Percentiles rank a stretch among this genome's conserved stretches.
Evolutionary conservation across 2,113 vertebrate species (phyloP).

Genomic region (Addax nasomaculatus): DNA sequence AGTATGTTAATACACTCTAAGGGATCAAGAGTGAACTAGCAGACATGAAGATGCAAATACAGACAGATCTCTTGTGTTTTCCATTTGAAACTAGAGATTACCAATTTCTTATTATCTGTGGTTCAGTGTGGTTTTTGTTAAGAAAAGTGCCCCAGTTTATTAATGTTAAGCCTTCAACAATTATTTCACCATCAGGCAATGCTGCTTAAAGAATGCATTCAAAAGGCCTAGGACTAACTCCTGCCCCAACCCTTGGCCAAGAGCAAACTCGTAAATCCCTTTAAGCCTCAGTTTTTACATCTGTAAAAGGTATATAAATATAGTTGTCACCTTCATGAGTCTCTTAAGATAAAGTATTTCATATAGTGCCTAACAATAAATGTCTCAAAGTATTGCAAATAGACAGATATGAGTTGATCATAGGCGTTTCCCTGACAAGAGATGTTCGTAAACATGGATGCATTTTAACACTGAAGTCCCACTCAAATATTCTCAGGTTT

Average conservation of each 20-base stretch:
- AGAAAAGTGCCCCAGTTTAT: neutral
- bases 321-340: neutral
- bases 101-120: neutral
- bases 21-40: neutral
- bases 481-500: neutral
- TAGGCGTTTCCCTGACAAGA: neutral
- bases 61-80: neutral
- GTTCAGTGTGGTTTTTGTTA: neutral
- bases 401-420: neutral
- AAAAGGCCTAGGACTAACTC: neutral
- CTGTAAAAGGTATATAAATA: slow-evolving; percentile 47
- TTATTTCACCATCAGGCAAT: neutral
- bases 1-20: neutral
- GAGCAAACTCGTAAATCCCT: neutral
- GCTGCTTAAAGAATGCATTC: neutral
- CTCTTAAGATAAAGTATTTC: slow-evolving; percentile 38
- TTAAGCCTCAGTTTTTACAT: slow-evolving; percentile 54
- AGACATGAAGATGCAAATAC: neutral
- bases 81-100: neutral
- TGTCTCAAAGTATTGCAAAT: neutral
- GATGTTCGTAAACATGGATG: neutral
- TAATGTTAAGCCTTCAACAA: neutral
- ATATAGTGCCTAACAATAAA: neutral
- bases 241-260: neutral
- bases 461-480: neutral